phyloP scores from a whole-genome alignment of 1,140 invertebrate species.

The Hylaeus volcanicus region DNA sequence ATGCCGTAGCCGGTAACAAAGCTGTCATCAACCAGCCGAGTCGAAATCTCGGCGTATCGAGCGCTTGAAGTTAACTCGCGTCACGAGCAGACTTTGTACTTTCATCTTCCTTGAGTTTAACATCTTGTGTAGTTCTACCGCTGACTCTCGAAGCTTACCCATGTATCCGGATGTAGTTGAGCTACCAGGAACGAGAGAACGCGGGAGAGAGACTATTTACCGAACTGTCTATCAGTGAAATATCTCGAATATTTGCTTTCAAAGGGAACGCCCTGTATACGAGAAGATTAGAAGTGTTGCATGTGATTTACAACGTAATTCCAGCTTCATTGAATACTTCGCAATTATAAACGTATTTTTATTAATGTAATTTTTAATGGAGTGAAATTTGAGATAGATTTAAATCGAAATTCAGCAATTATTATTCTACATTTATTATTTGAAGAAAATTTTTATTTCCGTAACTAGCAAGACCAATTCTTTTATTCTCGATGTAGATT shows the following conservation, averaged over 20 bases:
- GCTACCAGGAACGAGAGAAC: neutral
- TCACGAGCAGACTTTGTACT: conserved; percentile 51
- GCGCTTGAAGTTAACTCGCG: conserved; percentile 48
- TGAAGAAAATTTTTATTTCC: no score
- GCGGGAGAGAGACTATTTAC: conserved; percentile 20
- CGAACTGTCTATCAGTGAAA: conserved; percentile 20
- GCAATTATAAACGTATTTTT: neutral
- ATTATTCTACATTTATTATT: no score
- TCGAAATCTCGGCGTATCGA: conserved; percentile 14
- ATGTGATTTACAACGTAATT: neutral
- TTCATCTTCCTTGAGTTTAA: conserved; percentile 51
- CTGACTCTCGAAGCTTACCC: conserved; percentile 9
- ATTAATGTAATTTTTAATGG: no score
- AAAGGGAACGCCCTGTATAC: conserved; percentile 35
- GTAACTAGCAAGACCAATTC: no score
- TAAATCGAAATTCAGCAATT: no score
- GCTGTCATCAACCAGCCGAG: conserved; percentile 16
- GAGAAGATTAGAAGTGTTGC: neutral
- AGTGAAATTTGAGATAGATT: no score
- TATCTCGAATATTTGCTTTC: conserved; percentile 10
- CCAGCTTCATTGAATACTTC: neutral
- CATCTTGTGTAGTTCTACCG: conserved; percentile 24
- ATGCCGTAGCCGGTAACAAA: conserved; percentile 26
- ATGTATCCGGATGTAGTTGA: conserved; percentile 17
- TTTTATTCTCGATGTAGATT: no score